Evolutionary conservation across 2,113 vertebrate species (phyloP).

Genomic region (Thamnophis sirtalis): DNA sequence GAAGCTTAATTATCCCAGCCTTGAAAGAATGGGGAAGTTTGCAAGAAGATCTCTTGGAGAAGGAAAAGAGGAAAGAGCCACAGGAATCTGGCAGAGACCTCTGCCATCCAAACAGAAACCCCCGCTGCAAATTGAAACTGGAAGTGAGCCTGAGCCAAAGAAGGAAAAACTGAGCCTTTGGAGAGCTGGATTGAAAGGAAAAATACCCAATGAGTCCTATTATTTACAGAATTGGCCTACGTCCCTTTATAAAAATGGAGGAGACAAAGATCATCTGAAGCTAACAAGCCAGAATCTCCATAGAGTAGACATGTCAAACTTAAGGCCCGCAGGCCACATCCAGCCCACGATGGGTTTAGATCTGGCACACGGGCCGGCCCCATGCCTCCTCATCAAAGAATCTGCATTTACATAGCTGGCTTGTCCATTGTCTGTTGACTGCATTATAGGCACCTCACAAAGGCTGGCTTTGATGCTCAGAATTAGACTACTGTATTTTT

Average conservation of each 20-base stretch:
- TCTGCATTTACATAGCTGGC: background rate
- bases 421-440: background rate
- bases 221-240: background rate
- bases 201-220: background rate
- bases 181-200: background rate
- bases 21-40: background rate
- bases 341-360: too few species aligned
- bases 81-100: background rate
- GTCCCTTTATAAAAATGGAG: background rate
- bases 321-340: too few species aligned
- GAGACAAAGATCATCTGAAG: background rate
- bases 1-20: conserved; percentile 20
- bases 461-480: background rate
- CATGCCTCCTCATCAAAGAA: background rate
- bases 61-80: background rate
- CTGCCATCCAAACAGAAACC: background rate
- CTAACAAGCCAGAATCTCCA: background rate
- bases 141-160: background rate
- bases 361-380: too few species aligned
- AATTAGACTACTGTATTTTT: background rate
- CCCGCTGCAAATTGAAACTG: background rate
- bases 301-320: too few species aligned
- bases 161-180: accelerated
- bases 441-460: background rate
- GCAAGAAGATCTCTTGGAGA: conserved; percentile 7